Base-by-base conservation (phyloP, 2,797 vertebrate genomes). In the Masticophis lateralis region DNA sequence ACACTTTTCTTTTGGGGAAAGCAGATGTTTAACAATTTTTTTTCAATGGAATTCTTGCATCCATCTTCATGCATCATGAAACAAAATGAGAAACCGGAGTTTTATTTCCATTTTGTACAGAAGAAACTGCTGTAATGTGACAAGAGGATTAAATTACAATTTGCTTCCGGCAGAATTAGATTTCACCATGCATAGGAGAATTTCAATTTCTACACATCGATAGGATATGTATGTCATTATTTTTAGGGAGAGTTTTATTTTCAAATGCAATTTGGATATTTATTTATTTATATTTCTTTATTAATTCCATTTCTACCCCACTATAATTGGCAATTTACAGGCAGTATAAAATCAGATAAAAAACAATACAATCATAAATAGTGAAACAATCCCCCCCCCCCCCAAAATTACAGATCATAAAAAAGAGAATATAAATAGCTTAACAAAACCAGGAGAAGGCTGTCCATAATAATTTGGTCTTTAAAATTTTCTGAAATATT, bases 161-260 rank as follows among this genome's bases (percentile, higher is more conserved):
- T 92, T 55, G n/a, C 94, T 59, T 60, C 92, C 86, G 91, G 56
- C 57, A 89, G 91, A 92, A 89, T 94, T 94, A 53, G 83, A 69
- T 93, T 93, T 95, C 90, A 92, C 88, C 94, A n/a, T 90, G 59
- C 95, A 90, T 87, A 18, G 87, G 87, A 90, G 51, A 86, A 12
- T 47, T 88, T 63, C 59, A 0, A 32, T 94, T 90, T 55, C 93
- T 92, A 56, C 79, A 90, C 90, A 69, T 83, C 37, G 16, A 74
- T 11, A 90, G 55, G 89, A 69, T 66, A 66, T 94, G 87, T 93
- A 22, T 79, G 69, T 79, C 69, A 83, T 25, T 83, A 83, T 47
- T 83, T 43, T 83, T 22, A 79, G 32, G 69, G 32, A 83, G n/a
- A 91, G 91, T 91, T 91, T 95, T 87, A 51, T 94, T 95, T 93